A percentile compares a stretch with the other conserved stretches of the same genome.
Evolutionary conservation across 2,797 vertebrate species (phyloP).

Genomic region (Loris lydekkerianus): DNA sequence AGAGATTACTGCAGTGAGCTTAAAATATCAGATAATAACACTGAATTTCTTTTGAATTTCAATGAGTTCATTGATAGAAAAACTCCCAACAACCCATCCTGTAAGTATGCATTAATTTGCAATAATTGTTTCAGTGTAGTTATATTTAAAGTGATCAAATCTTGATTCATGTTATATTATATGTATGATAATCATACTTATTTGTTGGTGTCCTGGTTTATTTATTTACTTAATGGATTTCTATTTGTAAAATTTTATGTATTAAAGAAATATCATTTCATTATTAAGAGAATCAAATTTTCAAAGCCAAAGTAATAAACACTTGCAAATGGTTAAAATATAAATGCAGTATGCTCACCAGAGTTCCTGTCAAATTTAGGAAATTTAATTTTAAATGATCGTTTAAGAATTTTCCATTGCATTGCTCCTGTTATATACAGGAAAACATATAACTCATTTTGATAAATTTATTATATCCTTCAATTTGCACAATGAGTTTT

Average conservation of each 20-base stretch:
- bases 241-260: not conserved
- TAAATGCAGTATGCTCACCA: not conserved
- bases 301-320: not conserved
- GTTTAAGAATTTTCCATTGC: not conserved
- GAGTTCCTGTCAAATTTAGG: not conserved
- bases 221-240: not conserved
- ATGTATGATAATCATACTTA: not conserved
- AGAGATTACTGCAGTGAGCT: constrained; percentile 97
- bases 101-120: constrained; percentile 90
- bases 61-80: constrained; percentile 94
- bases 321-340: not conserved
- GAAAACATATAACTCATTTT: not conserved
- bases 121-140: not conserved
- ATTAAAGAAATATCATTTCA: constrained; percentile 2
- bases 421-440: not conserved
- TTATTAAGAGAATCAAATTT: constrained; percentile 10
- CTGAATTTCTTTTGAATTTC: constrained; percentile 96
- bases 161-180: not conserved
- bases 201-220: not conserved
- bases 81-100: constrained; percentile 93
- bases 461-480: not conserved
- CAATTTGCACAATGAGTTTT: constrained; percentile 8
- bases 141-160: not conserved
- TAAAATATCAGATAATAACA: constrained; percentile 95
- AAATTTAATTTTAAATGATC: constrained; percentile 32